Base-by-base conservation (phyloP, 2,888 invertebrate genomes). In the Odontocerum albicorne region DNA sequence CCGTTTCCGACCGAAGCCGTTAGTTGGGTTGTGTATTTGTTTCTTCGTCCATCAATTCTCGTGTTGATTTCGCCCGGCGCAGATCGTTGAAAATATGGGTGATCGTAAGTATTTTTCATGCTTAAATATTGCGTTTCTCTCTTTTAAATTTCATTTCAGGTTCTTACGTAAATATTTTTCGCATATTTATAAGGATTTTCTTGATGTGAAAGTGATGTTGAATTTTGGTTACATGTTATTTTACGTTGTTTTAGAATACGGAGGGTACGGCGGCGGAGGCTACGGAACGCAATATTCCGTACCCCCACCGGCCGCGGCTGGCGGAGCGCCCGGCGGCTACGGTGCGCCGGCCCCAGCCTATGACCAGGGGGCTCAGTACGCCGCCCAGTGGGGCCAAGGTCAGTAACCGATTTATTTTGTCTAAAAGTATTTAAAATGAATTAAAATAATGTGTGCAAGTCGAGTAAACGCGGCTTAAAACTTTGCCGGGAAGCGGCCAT, bases 211-310 rank as follows among this genome's bases (percentile, higher is more conserved):
- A 8, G 7, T 35, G 12, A 15, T 3, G 7, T 12, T 3, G 10
- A 35, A 35, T n/a, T n/a, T n/a, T n/a, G n/a, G n/a, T n/a, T n/a
- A n/a, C n/a, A 35, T 35, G 8, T 2, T n/a, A 4, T 33, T 33
- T 35, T 12, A 13, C 3, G 12, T 16, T 35, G 8, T 16, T 49
- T 59, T 43, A 43, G 64, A 65, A 13, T 63, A 64, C 38, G 62
- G 63, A 7, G 65, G 65, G 31, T 62, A 64, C 27, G 62, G 63
- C 2, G 65, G 65, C 55, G 72, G 75, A 33, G 75, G 75, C 68
- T 71, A 77, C 64, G 68, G 71, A 50, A 10, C 62, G 62, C 72
- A 74, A 66, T 74, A 79, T 70, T 71, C 77, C 49, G 70, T 77
- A 66, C 73, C 78, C 62, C 73, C 77, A 50, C 73, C 78, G 38